Evolutionary conservation across 2,113 vertebrate genomes (phyloP).

Genomic region (Oenanthe melanoleuca): DNA sequence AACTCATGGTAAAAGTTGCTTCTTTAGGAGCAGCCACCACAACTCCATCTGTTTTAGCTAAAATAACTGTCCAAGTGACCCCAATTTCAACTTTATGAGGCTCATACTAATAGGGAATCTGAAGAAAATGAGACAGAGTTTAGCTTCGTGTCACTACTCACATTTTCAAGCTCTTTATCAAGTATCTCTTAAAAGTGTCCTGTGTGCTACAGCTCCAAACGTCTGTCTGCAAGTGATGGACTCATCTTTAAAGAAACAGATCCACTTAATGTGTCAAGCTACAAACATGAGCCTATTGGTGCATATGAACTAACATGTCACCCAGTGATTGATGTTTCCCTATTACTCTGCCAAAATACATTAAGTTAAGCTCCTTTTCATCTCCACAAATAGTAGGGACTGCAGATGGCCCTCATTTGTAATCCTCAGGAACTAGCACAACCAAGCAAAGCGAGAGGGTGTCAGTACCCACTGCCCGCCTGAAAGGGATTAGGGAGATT

Average conservation of each 20-base stretch:
- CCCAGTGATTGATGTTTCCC: constrained; percentile 76
- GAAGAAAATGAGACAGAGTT: constrained; percentile 69
- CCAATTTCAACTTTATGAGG: constrained; percentile 70
- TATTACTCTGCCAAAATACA: constrained; percentile 77
- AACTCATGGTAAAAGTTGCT: constrained; percentile 41
- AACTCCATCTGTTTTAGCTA: constrained; percentile 69
- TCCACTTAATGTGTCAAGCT: constrained; percentile 68
- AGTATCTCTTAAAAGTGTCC: constrained; percentile 71
- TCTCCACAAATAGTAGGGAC: constrained; percentile 73
- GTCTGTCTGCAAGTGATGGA: constrained; percentile 62
- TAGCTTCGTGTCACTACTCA: constrained; percentile 64
- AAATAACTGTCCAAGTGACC: constrained; percentile 70
- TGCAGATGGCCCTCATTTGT: constrained; percentile 74
- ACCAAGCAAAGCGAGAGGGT: constrained; percentile 33
- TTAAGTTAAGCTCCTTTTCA: constrained; percentile 75
- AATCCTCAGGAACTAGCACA: constrained; percentile 59
- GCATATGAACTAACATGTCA: constrained; percentile 73
- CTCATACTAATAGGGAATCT: constrained; percentile 63
- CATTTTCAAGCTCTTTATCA: constrained; percentile 71
- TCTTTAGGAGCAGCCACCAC: constrained; percentile 52
- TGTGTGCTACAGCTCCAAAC: constrained; percentile 52
- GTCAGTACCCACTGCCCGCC: constrained; percentile 21
- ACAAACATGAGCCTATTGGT: constrained; percentile 72
- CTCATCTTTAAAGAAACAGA: constrained; percentile 68
- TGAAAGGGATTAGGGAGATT: constrained; percentile 46